Base-by-base conservation (phyloP, 2,113 vertebrate genomes). In the Pygoscelis adeliae region DNA sequence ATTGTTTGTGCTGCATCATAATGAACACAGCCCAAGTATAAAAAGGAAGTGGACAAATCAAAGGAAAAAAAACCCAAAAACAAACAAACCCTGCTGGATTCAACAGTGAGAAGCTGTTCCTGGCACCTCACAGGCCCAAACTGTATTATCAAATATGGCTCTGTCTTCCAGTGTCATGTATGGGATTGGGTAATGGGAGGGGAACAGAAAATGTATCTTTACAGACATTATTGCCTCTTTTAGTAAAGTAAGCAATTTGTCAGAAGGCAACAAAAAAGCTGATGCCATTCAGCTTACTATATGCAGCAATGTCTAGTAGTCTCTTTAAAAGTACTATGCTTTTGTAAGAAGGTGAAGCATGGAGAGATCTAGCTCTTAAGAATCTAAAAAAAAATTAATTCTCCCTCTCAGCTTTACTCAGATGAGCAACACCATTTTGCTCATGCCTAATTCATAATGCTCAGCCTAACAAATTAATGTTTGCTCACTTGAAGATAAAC, bases 21-120 rank as follows among this genome's bases (percentile, higher is more conserved):
- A 56, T 18, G 16, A 96, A 77, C 9, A 14, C 32, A 72, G 56
- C 32, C 12, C 15, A 72, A 85, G 29, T 11, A 46, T 25, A 86
- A 85, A 83, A 91, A 71, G 70, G 74, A 95, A 94, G 42, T 20
- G 32, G 52, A 86, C 42, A 74, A 78, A 82, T 7, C 8, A 29
- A 30, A 59, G 26, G 8, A 12, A n/a, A 27, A 13, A 11, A 20
- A 32, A 6, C 6, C 38, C n/a, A 66, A 14, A 42, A 42, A 14
- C 42, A 42, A 42, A 42, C 42, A 14, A 72, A 44, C 27, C 7
- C 53, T 59, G 12, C 5, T 66, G 62, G 9, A 70, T 71, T 69
- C 29, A 69, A 36, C 34, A 53, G 36, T 2, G 6, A 83, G 20
- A 83, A 94, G 73, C 27, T 19, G 10, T 13, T 85, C 42, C 66